Percentiles rank a stretch among this genome's conserved stretches.
These are phyloP conservation scores for Heterodera carotae DNA, from an alignment of 1,140 invertebrate genomes.

Conservation along the genomic window DNA sequence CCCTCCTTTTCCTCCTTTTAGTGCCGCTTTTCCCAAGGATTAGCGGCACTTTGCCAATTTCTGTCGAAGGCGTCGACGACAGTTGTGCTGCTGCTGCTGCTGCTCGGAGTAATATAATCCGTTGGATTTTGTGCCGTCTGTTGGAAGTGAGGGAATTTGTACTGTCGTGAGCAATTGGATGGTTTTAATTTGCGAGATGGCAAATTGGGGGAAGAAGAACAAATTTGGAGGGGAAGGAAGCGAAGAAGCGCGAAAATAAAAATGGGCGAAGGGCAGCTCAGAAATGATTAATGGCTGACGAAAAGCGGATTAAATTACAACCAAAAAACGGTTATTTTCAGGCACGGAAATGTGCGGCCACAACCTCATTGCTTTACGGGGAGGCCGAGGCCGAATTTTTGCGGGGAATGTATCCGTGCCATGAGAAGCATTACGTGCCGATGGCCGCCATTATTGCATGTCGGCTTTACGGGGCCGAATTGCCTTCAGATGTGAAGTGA, in stretches of 20 bases:
- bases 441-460: constrained; percentile 47
- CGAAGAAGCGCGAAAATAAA: constrained; percentile 5
- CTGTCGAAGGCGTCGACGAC: constrained; percentile 16
- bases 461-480: constrained; percentile 39
- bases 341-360: constrained; percentile 41
- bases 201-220: background rate
- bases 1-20: background rate
- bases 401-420: constrained; percentile 43
- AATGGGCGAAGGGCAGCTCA: background rate
- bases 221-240: background rate
- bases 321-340: constrained; percentile 33
- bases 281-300: constrained; percentile 1
- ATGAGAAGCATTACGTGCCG: constrained; percentile 41
- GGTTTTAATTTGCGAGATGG: constrained; percentile 35
- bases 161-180: constrained; percentile 3
- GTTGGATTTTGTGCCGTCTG: constrained; percentile 5
- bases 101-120: too few species aligned
- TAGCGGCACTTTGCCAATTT: background rate
- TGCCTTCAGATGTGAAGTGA: constrained; percentile 33
- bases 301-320: background rate
- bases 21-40: background rate
- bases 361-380: constrained; percentile 40
- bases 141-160: constrained; percentile 6
- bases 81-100: constrained; percentile 11
- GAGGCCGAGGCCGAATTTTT: constrained; percentile 51